Evolutionary conservation across 2,888 invertebrate genomes (phyloP).

Genomic region (Agrotis segetum): DNA sequence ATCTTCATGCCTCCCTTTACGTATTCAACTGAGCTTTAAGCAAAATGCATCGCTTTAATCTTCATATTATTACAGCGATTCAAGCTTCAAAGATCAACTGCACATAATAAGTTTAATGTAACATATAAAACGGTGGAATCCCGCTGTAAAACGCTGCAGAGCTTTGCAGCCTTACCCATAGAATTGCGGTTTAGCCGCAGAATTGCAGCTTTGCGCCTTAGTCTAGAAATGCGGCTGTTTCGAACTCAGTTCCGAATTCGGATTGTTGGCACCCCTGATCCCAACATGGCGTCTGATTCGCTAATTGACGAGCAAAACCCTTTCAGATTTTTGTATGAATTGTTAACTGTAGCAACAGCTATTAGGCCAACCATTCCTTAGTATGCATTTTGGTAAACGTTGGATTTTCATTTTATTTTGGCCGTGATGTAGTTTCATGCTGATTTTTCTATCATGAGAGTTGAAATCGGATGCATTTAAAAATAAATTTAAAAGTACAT

Average conservation of each 20-base stretch:
- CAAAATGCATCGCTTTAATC: conserved; percentile 41
- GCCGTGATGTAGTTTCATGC: too few species aligned
- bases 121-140: conserved; percentile 49
- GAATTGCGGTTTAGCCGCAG: conserved; percentile 64
- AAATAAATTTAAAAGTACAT: background rate
- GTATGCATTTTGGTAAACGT: conserved; percentile 27
- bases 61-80: conserved; percentile 40
- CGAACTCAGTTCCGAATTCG: conserved; percentile 53
- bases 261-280: conserved; percentile 62
- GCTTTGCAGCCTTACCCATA: conserved; percentile 60
- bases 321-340: conserved; percentile 50
- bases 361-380: conserved; percentile 10
- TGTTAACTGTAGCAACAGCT: conserved; percentile 31
- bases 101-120: conserved; percentile 57
- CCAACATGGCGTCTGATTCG: conserved; percentile 48
- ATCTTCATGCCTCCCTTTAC: conserved; percentile 5
- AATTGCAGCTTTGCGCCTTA: conserved; percentile 67
- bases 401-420: conserved; percentile 3
- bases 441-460: too few species aligned
- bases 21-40: conserved; percentile 18
- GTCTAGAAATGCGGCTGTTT: conserved; percentile 50
- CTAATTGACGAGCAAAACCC: conserved; percentile 50
- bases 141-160: conserved; percentile 49
- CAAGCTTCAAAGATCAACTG: conserved; percentile 43
- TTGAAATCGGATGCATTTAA: background rate